A percentile compares a stretch with the other conserved stretches of the same genome.
These are phyloP conservation scores for Eulemur coronatus DNA, from an alignment of 2,797 vertebrate genomes.

Conservation along the genomic window DNA sequence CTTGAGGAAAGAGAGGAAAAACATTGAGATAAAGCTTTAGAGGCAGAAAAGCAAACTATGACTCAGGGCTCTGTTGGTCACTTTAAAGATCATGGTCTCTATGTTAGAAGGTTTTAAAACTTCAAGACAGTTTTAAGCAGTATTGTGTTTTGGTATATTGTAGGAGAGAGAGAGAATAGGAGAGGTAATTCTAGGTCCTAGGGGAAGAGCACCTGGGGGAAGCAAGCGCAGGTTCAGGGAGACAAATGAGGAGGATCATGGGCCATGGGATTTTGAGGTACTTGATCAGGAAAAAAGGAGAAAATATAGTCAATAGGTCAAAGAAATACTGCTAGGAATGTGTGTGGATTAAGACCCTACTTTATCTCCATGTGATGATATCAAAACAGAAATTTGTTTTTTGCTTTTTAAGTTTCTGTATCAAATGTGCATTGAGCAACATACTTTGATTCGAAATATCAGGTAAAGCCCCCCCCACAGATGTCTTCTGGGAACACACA, in stretches of 20 bases:
- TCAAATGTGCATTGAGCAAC: background rate
- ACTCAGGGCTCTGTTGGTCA: rapidly evolving
- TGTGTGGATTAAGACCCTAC: background rate
- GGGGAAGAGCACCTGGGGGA: background rate
- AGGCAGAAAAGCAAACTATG: background rate
- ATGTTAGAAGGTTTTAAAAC: background rate
- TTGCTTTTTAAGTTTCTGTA: background rate
- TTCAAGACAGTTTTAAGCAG: background rate
- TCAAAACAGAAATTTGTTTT: background rate
- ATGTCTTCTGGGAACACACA: background rate
- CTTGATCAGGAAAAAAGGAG: background rate
- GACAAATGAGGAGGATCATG: background rate
- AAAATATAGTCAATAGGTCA: background rate
- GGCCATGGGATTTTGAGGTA: background rate
- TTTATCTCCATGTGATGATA: background rate
- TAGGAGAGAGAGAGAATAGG: no score
- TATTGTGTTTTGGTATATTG: background rate
- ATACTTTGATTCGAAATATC: background rate
- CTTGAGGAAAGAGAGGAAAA: background rate
- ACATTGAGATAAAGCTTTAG: background rate
- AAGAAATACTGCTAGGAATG: background rate
- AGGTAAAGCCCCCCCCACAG: background rate
- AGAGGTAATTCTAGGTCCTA: background rate
- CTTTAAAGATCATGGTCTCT: background rate
- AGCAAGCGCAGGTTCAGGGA: background rate